Conservation (phyloP, 2,888 invertebrate genomes). For the Cryptocephalus primarius region DNA sequence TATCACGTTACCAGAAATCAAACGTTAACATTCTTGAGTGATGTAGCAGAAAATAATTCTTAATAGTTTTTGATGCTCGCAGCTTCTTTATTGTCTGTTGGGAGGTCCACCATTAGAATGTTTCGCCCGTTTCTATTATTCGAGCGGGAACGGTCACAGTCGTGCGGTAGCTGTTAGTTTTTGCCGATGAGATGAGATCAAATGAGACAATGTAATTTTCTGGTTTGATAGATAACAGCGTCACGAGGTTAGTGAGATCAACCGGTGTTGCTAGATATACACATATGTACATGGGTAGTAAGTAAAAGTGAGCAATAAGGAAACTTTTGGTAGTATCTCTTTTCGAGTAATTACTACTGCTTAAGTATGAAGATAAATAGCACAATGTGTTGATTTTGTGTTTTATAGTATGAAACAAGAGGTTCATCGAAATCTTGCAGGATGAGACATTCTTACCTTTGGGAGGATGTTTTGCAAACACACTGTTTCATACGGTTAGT, state of each 20-base stretch:
- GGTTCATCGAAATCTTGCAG: no score
- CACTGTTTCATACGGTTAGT: no score
- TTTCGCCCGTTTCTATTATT: background rate
- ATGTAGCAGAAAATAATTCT: constrained; percentile 35
- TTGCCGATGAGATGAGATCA: constrained; percentile 24
- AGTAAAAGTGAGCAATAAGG: constrained; percentile 8
- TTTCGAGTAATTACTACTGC: background rate
- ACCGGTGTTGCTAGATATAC: background rate
- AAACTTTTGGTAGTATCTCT: background rate
- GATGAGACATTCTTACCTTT: no score
- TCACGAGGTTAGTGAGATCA: constrained; percentile 12
- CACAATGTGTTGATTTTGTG: no score
- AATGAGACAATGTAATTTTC: constrained; percentile 36
- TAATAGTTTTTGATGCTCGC: constrained; percentile 33
- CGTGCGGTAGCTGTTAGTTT: constrained; percentile 15
- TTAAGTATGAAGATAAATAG: no score
- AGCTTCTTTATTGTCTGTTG: constrained; percentile 31
- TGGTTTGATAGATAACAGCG: constrained; percentile 32
- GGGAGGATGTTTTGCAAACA: no score
- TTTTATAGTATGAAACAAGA: no score
- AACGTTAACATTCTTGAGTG: constrained; percentile 36
- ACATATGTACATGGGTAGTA: constrained; percentile 4
- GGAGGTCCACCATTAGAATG: constrained; percentile 24
- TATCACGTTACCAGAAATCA: constrained; percentile 32
- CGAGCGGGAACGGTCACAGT: constrained; percentile 14